A percentile compares a stretch with the other conserved stretches of the same genome.
Conservation (phyloP, 2,113 vertebrate genomes). For the Pelecanoides urinatrix region DNA sequence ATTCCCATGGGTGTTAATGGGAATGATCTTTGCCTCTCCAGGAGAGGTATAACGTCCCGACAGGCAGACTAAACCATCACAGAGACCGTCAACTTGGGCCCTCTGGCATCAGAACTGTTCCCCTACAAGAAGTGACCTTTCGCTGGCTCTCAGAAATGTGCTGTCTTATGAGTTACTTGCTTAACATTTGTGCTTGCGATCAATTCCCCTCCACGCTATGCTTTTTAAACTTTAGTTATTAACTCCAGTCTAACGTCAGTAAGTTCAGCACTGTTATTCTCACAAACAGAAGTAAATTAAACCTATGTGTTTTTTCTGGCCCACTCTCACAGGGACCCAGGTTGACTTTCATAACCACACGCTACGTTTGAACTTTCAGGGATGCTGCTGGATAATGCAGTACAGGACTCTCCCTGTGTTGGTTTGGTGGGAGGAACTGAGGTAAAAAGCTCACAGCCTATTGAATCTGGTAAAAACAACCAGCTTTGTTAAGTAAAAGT, state of each 20-base stretch:
- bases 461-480: not conserved
- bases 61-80: not conserved
- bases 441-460: not conserved
- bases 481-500: not conserved
- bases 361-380: conserved; percentile 15
- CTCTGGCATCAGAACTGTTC: not conserved
- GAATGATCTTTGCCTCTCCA: not conserved
- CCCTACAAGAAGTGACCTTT: not conserved
- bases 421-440: not conserved
- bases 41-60: not conserved
- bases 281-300: conserved; percentile 17
- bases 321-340: not conserved
- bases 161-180: not conserved
- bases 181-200: not conserved
- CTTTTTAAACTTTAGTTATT: not conserved
- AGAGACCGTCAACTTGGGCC: not conserved
- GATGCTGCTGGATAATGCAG: not conserved
- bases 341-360: conserved; percentile 13
- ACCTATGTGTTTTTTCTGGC: conserved; percentile 8
- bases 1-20: not conserved
- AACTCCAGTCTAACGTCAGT: not conserved
- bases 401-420: not conserved
- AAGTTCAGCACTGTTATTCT: not conserved
- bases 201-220: not conserved
- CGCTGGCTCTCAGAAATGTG: not conserved